Evolutionary conservation across 92 coral and sea anemone genomes (phyloP).

Genomic region (Phenganax stokvisi): DNA sequence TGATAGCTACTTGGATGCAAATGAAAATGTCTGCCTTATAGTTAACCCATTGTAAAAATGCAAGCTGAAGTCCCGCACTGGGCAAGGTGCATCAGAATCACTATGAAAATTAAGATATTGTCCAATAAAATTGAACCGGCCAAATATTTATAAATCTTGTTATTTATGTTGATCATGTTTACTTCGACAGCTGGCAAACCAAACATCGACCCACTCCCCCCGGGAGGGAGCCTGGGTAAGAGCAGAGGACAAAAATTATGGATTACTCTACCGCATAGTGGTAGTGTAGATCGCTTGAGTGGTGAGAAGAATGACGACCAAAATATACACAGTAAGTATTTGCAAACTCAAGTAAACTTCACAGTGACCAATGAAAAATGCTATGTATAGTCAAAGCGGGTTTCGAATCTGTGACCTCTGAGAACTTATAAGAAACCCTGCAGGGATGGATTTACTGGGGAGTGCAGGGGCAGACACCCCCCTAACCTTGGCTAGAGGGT

Average conservation of each 20-base stretch:
- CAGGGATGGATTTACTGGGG: no score
- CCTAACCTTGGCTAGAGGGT: no score
- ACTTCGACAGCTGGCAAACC: constrained; percentile 17
- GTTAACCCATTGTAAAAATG: not conserved
- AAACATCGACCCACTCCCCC: constrained; percentile 25
- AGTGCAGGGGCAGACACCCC: no score
- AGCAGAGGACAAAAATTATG: constrained; percentile 18
- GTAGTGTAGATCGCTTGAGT: constrained; percentile 22
- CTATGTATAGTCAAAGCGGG: no score
- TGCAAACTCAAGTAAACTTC: not conserved
- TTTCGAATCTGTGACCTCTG: no score
- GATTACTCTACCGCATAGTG: constrained; percentile 18
- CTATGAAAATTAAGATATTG: no score
- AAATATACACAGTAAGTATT: constrained; percentile 3
- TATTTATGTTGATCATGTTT: not conserved
- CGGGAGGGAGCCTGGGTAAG: constrained; percentile 35
- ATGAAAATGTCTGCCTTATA: no score
- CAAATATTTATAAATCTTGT: not conserved
- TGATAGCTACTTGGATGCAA: not conserved
- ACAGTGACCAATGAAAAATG: no score
- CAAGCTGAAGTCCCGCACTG: not conserved
- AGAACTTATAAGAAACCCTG: no score
- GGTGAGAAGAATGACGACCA: constrained; percentile 8
- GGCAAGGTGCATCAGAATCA: no score
- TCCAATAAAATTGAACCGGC: no score